Conservation (phyloP, 2,113 vertebrate genomes). For the Pelodiscus sinensis region DNA sequence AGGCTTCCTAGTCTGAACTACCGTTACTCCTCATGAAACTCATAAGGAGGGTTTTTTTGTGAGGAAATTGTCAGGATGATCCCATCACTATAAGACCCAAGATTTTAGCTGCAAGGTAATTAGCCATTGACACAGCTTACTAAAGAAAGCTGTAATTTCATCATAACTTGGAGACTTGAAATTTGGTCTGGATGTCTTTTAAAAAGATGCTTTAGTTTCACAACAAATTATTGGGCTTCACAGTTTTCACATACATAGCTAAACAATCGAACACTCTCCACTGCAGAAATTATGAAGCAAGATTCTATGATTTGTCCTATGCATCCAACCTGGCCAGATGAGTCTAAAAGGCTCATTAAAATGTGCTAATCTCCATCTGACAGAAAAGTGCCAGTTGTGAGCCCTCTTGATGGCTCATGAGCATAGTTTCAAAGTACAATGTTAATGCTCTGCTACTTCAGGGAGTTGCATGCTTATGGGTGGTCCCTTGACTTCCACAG, state of each 20-base stretch:
- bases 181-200: neutral
- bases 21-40: too few species aligned
- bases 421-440: neutral
- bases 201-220: neutral
- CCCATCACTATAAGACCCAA: neutral
- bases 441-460: neutral
- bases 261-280: neutral
- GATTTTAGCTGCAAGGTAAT: neutral
- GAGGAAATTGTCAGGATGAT: neutral
- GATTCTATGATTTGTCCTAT: neutral
- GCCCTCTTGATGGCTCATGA: neutral
- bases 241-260: too few species aligned
- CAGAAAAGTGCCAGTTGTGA: neutral
- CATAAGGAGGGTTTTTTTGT: neutral
- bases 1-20: too few species aligned
- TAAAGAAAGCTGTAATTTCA: neutral
- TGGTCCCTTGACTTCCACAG: neutral
- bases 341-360: neutral
- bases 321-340: neutral
- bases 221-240: too few species aligned
- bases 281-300: neutral
- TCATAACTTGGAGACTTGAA: neutral
- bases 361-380: neutral
- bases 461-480: rapidly evolving
- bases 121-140: neutral